Percentiles rank a stretch among this genome's conserved stretches.
Conservation (phyloP, 1,140 invertebrate species). For the Lanistes nyassanus region DNA sequence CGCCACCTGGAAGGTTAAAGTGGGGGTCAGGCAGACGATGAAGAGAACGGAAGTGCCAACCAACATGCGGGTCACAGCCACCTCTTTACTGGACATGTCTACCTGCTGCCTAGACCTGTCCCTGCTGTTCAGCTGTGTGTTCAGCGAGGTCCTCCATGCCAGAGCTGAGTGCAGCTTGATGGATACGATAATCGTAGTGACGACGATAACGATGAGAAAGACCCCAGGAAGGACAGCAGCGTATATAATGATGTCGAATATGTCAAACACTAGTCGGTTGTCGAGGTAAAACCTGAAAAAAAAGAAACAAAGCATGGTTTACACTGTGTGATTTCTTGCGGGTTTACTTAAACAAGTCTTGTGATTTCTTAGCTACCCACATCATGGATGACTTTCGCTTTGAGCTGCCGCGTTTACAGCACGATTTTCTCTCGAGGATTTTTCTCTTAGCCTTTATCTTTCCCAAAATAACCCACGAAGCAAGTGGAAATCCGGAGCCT, state of each 20-base stretch:
- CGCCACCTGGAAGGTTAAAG: not conserved
- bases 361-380: no score
- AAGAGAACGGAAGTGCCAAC: conserved; percentile 8
- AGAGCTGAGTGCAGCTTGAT: not conserved
- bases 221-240: not conserved
- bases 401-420: no score
- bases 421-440: no score
- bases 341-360: no score
- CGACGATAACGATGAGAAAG: not conserved
- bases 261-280: not conserved
- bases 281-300: not conserved
- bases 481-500: no score
- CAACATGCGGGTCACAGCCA: conserved; percentile 14
- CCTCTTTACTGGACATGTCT: not conserved
- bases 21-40: not conserved
- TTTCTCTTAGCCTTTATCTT: no score
- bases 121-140: no score
- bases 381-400: no score
- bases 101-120: no score
- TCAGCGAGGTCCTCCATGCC: no score
- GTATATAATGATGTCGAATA: not conserved
- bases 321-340: no score
- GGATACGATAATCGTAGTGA: not conserved
- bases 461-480: no score
- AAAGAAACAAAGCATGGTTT: not conserved